Conservation (phyloP, 1,140 invertebrate species). For the Scaptomyza graminum region DNA sequence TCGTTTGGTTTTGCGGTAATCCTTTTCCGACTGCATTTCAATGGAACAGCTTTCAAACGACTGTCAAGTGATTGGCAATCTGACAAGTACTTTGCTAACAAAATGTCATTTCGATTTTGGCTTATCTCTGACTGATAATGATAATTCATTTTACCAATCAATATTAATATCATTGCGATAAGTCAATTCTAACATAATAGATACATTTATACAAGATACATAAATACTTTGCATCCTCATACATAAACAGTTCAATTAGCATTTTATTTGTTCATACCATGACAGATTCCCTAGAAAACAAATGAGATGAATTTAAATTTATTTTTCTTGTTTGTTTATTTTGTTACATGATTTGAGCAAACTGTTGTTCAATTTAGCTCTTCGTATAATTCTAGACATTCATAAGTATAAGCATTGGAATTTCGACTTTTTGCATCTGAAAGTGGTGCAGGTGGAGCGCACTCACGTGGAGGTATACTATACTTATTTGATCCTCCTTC, state of each 20-base stretch:
- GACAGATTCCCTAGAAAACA: no score
- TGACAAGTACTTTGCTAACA: constrained; percentile 7
- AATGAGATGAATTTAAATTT: no score
- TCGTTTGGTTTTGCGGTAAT: not conserved
- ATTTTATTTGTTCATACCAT: no score
- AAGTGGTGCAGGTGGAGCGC: constrained; percentile 54
- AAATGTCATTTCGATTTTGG: constrained; percentile 10
- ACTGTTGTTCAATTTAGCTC: constrained; percentile 18
- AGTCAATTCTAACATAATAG: constrained; percentile 5
- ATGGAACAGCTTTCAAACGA: not conserved
- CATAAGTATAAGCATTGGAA: constrained; percentile 16
- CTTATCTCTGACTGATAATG: constrained; percentile 28
- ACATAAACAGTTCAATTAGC: not conserved
- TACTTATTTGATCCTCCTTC: constrained; percentile 55
- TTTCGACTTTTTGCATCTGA: not conserved
- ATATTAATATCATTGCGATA: constrained; percentile 28
- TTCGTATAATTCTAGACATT: constrained; percentile 38
- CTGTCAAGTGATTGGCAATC: constrained; percentile 8
- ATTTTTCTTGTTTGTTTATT: not conserved
- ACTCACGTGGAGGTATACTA: constrained; percentile 53
- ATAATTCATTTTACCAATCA: constrained; percentile 22
- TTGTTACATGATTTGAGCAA: not conserved
- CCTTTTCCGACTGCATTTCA: constrained; percentile 11
- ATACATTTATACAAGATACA: not conserved
- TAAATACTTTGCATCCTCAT: not conserved